Base-by-base conservation (phyloP, 1,140 invertebrate genomes). In the Apis florea region DNA sequence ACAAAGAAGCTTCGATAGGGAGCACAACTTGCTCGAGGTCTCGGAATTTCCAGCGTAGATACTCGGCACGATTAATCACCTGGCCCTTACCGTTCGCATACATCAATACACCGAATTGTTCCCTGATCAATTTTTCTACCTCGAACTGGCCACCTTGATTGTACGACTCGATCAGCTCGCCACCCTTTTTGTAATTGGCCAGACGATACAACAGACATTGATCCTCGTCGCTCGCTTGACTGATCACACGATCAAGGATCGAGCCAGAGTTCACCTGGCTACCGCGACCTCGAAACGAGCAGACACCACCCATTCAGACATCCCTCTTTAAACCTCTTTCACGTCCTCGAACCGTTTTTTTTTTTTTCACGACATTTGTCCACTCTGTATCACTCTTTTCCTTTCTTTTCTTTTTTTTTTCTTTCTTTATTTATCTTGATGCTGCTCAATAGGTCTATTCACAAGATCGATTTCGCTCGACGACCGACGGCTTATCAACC, bases 31-130 rank as follows among this genome's bases (percentile, higher is more conserved):
- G 90, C 82, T 97, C 96, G 67, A 97, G 95, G 89, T 97, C 97
- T n/a, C 97, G 95, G 91, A 97, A 98, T 91, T 98, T 98, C 98
- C 98, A 99, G 68, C 97, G 95, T 10, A 99, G 92, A 92, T 98
- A 99, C 89, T 99, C 98, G 0, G 97, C 96, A 47, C 97, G 95
- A 90, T 98, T 98, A 85, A 99, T 97, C 15, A 96, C 94, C 90
- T 97, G 95, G 0, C 98, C 97, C 89, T 97, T 96, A 12, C 98
- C 98, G 63, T 98, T 96, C 58, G 96, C 96, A 90, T 99, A 99
- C 96, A 98, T 97, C 87, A 98, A 96, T 0, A 97, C 95, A 0
- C 96, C 96, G 87, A 99, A 97, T 90, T 99, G 97, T 84, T 98
- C 97, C 31, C 96, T 94, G 49, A 99, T 97, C 58, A 99, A 93